phyloP scores from a whole-genome alignment of 2,888 invertebrate genomes.

The Hydrotaea diabolus region DNA sequence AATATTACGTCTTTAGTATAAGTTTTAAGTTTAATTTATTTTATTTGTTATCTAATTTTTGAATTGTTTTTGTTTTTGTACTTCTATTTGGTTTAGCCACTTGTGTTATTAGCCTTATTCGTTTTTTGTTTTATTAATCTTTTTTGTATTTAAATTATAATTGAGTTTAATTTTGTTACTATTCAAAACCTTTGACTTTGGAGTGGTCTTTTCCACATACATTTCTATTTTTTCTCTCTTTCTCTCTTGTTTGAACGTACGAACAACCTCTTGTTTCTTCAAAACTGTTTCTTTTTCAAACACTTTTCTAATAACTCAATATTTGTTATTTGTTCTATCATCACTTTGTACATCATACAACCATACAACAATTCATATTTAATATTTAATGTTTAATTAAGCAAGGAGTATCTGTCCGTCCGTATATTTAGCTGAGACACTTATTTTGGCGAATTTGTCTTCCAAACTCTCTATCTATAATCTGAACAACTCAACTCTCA shows the following conservation, averaged over 20 bases:
- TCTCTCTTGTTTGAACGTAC: constrained; percentile 8
- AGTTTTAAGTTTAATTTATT: constrained; percentile 45
- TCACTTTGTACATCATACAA: not conserved
- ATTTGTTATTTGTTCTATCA: constrained; percentile 20
- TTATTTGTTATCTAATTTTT: constrained; percentile 38
- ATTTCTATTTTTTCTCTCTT: constrained; percentile 35
- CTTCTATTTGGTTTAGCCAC: constrained; percentile 40
- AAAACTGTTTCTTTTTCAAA: not conserved
- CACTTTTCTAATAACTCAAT: not conserved
- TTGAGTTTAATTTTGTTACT: no score
- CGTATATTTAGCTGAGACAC: not conserved
- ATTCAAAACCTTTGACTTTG: not conserved
- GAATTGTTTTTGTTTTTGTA: constrained; percentile 34
- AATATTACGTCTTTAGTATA: constrained; percentile 55
- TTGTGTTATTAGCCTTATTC: constrained; percentile 36
- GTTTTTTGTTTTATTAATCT: constrained; percentile 2
- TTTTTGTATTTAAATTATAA: not conserved
- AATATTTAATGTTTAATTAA: not conserved
- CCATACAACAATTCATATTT: not conserved
- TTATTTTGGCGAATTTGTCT: no score
- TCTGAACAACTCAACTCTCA: no score
- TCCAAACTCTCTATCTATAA: no score
- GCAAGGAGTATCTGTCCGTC: not conserved
- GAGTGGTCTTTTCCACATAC: not conserved
- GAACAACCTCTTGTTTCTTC: not conserved